Evolutionary conservation across 2,797 vertebrate species (phyloP), one percentile per base, ranked within the genome.

Genomic region (Anguilla marmorata): DNA sequence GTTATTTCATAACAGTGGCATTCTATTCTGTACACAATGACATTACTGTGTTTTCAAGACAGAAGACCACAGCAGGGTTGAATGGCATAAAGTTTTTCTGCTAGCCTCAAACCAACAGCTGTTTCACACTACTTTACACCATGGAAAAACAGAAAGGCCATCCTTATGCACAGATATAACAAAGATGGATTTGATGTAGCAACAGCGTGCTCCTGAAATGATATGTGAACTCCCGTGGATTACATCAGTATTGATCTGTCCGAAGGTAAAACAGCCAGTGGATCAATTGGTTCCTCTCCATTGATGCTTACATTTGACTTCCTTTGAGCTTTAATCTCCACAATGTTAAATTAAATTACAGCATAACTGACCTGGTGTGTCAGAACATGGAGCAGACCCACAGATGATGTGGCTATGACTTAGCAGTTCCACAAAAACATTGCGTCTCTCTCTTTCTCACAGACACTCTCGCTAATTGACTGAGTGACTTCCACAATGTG

Each of bases 161-260:
- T 45, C 30, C 14, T 21, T 14, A 37, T 16, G 33, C 72, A 2
- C 69, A 1, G 69, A 12, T 45, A 8, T 45, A 7, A 82, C 79
- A 50, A 82, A 48, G 76, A 45, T n/a, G 9, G 79, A 82, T 82
- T 50, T 3, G 45, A n/a, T 82, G 45, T 19, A 24, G 41, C 41
- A 11, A 12, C 24, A 2, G 41, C 1, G 21, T 82, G 7, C 79
- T 50, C 48, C 33, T 16, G 14, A 69, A 41, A 48, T 54, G 52
- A 37, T 27, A 50, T 11, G 14, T 45, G 69, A 37, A 56, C 21
- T 76, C 83, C 54, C 11, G 58, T 87, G 89, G 93, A 93, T 93
- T 93, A 89, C 86, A 94, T 95, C 94, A 94, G 91, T 80, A 94
- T 94, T 87, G 94, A 95, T 88, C 93, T 91, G 90, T 92, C 84